Evolutionary conservation across 1,140 invertebrate genomes (phyloP).

Genomic region (Drosophila pandora): DNA sequence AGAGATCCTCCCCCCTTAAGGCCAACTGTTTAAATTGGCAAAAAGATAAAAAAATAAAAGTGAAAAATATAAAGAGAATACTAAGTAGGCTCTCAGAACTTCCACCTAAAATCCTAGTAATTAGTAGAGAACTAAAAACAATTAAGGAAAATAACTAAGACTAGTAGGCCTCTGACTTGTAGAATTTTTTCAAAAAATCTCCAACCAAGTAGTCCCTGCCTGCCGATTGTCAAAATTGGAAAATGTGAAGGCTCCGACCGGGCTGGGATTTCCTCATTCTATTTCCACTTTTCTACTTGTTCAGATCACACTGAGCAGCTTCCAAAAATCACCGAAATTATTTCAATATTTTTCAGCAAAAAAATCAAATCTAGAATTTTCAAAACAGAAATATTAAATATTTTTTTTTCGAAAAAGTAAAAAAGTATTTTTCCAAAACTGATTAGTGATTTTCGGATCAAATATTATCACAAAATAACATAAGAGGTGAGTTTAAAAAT

Average conservation of each 20-base stretch:
- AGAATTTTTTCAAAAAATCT: too few relatives aligned
- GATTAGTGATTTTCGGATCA: too few relatives aligned
- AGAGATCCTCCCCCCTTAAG: background rate
- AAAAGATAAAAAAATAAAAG: background rate
- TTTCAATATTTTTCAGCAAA: background rate
- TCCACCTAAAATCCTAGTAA: background rate
- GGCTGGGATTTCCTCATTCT: background rate
- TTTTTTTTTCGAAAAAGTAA: too few relatives aligned
- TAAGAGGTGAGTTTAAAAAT: too few relatives aligned
- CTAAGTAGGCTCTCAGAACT: background rate
- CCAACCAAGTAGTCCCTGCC: background rate
- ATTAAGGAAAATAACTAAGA: background rate
- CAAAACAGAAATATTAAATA: too few relatives aligned
- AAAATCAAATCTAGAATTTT: too few relatives aligned
- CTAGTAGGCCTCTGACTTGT: too few relatives aligned
- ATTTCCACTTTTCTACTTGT: slow-evolving; percentile 1
- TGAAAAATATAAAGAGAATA: background rate
- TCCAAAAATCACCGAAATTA: background rate
- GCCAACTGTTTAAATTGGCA: background rate
- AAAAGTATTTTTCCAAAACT: too few relatives aligned
- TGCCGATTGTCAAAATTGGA: background rate
- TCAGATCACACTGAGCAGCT: background rate
- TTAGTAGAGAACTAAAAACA: background rate
- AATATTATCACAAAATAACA: too few relatives aligned
- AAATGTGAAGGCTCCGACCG: background rate